These are phyloP conservation scores for Lathronympha strigana DNA, from an alignment of 2,888 invertebrate genomes.

Conservation along the genomic window DNA sequence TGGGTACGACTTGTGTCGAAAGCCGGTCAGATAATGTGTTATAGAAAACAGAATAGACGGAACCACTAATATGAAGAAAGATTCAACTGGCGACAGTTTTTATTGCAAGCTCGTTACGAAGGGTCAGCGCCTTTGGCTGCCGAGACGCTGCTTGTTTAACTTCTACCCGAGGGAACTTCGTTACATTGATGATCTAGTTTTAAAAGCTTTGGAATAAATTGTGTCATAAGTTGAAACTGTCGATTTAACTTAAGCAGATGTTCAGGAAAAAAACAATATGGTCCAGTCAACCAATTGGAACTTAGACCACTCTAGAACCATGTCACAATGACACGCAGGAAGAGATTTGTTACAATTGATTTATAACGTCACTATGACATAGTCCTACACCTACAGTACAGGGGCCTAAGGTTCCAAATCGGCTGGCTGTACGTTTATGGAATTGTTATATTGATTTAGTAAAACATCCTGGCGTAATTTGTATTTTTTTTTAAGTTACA, in stretches of 20 bases:
- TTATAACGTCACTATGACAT: too few species aligned
- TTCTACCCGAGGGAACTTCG: conserved; percentile 4
- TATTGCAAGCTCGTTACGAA: conserved; percentile 20
- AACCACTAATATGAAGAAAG: not conserved
- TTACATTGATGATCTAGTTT: conserved; percentile 28
- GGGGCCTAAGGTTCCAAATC: too few species aligned
- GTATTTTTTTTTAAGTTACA: too few species aligned
- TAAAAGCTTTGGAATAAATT: conserved; percentile 12
- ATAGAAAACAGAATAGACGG: not conserved
- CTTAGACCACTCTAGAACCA: too few species aligned
- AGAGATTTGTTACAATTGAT: too few species aligned
- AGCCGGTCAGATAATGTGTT: too few species aligned
- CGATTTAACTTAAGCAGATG: not conserved
- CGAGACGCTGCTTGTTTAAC: conserved; percentile 13
- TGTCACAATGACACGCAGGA: too few species aligned
- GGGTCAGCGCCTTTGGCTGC: conserved; percentile 18
- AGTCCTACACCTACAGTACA: too few species aligned
- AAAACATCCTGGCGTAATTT: too few species aligned
- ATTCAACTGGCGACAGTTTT: conserved; percentile 8
- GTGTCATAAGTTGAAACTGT: not conserved
- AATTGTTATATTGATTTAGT: too few species aligned
- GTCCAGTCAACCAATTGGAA: not conserved
- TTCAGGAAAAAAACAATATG: not conserved
- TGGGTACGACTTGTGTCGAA: too few species aligned
- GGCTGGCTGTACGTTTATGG: too few species aligned